phyloP scores from a whole-genome alignment of 1,140 invertebrate species.

The Zaprionus davidi region DNA sequence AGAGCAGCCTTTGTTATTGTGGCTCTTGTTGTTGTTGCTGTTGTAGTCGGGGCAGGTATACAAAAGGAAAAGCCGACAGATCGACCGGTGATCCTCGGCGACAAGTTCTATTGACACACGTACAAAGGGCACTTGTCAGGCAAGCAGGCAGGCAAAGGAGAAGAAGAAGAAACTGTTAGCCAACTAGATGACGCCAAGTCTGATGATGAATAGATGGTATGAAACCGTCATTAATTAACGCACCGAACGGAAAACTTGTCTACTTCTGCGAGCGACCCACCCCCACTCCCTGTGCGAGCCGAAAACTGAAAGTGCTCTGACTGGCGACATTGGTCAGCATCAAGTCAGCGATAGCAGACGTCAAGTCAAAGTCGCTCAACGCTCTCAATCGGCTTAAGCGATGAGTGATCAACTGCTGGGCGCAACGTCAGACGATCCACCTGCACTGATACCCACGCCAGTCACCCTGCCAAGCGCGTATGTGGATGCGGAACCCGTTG shows the following conservation, averaged over 20 bases:
- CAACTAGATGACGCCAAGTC: conserved; percentile 37
- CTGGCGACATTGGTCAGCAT: conserved; percentile 37
- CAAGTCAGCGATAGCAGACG: conserved; percentile 44
- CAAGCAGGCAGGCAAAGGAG: background rate
- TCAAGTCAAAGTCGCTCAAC: conserved; percentile 11
- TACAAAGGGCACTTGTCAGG: conserved; percentile 56
- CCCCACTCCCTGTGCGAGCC: conserved; percentile 15
- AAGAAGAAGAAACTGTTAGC: conserved; percentile 29
- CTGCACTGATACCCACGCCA: conserved; percentile 58
- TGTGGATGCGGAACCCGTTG: conserved; percentile 51
- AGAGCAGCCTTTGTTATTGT: conserved; percentile 43
- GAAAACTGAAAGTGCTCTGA: conserved; percentile 33
- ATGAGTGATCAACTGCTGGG: conserved; percentile 77
- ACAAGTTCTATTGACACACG: conserved; percentile 72
- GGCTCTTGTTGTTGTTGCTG: conserved; percentile 10
- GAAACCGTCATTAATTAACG: conserved; percentile 20
- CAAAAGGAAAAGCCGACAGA: conserved; percentile 53
- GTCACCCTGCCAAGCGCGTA: conserved; percentile 58
- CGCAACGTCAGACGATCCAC: conserved; percentile 51
- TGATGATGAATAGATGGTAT: conserved; percentile 58
- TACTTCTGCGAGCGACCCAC: background rate
- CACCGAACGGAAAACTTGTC: conserved; percentile 9
- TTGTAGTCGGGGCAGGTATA: conserved; percentile 45
- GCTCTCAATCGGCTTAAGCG: conserved; percentile 62
- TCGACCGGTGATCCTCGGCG: conserved; percentile 53